phyloP scores from a whole-genome alignment of 2,113 vertebrate genomes.

The Odontophorus gujanensis region DNA sequence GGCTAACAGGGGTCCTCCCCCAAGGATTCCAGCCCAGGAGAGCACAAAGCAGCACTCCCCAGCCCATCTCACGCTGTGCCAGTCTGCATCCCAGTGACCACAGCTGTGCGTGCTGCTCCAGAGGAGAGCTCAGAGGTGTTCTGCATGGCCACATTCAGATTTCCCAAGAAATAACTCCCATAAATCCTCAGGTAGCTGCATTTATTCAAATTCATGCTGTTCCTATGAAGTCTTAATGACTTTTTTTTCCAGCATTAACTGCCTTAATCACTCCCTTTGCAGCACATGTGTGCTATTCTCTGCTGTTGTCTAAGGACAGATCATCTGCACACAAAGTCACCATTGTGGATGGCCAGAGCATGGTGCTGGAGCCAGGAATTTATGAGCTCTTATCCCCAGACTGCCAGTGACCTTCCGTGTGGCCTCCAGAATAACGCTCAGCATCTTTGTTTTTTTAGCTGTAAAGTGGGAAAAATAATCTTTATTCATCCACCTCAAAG shows the following conservation, averaged over 20 bases:
- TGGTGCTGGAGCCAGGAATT: slow-evolving; percentile 62
- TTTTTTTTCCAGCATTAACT: not conserved
- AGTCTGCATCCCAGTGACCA: not conserved
- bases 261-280: not conserved
- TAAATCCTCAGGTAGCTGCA: not conserved
- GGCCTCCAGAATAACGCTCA: slow-evolving; percentile 46
- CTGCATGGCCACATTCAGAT: not conserved
- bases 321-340: slow-evolving; percentile 57
- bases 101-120: not conserved
- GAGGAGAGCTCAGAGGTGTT: not conserved
- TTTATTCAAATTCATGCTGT: not conserved
- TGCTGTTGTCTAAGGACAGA: not conserved
- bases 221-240: not conserved
- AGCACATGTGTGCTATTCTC: not conserved
- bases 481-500: slow-evolving; percentile 67
- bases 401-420: slow-evolving; percentile 11
- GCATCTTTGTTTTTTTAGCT: slow-evolving; percentile 9
- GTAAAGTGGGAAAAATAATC: slow-evolving; percentile 57
- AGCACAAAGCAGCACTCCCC: not conserved
- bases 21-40: not conserved
- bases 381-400: slow-evolving; percentile 9
- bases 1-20: not conserved
- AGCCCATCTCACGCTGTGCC: not conserved
- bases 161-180: not conserved
- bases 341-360: not conserved